Evolutionary conservation across 2,888 invertebrate species (phyloP), one percentile per base, ranked within the genome.

Genomic region (Acheta domesticus): DNA sequence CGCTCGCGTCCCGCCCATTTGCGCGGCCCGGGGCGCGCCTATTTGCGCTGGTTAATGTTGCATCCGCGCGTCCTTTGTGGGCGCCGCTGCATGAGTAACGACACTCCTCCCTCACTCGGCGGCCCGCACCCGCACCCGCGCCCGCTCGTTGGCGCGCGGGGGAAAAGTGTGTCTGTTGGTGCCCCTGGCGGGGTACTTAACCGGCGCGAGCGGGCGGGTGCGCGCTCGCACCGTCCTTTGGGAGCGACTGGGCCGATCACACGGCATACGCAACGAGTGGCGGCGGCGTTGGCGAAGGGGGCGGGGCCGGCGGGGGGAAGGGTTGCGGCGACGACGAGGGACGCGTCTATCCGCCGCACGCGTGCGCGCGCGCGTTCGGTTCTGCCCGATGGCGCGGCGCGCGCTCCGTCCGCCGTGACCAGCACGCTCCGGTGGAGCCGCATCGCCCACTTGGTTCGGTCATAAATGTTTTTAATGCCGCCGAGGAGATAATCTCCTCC

Each of bases 231-330:
- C 14, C 62, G 62, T 62, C 62, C 62, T 62, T 14, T n/a, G 62
- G 62, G 62, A 62, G 62, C 62, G 62, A 62, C 36, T 36, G 62
- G 62, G n/a, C 62, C 62, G 62, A 62, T 62, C 62, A 62, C 62
- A 62, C 62, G 62, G 62, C 62, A 62, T 62, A 62, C 62, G 62
- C 16, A 62, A 62, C 62, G 62, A 62, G 62, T 19, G 62, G 14
- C 62, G 62, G n/a, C 14, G 36, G n/a, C 5, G 62, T 3, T 4
- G 8, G 62, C 62, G 16, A 62, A 19, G 11, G 62, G 62, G 5
- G 23, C 2, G 2, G 23, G 23, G 23, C 2, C 2, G 23, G 23
- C 2, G 23, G 2, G 23, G 23, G 23, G 23, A 23, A 23, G 23
- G 23, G 23, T 23, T 36, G 36, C 5, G 36, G 36, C 36, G 36